Evolutionary conservation across 92 coral and sea anemone genomes (phyloP), one percentile per base, ranked within the genome.

Genomic region (Pocillopora grandis): DNA sequence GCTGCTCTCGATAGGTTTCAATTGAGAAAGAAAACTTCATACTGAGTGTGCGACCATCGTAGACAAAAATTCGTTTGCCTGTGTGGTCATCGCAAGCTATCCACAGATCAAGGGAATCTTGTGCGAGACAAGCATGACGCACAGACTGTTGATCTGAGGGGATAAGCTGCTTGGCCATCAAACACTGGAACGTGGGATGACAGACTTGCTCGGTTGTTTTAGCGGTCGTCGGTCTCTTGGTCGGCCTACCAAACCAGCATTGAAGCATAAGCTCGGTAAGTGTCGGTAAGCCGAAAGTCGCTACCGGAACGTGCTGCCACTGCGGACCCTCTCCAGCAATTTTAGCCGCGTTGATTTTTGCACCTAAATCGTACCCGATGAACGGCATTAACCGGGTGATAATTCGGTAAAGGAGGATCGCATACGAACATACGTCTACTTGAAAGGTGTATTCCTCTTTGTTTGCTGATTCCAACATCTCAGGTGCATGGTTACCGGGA

Each of bases 401-500:
- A 84, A 96, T 91, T 82, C 90, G 95, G 80, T 89, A 96, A 69
- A 96, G 77, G 62, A 96, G 91, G 66, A 94, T 84, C 13, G 95
- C 98, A 42, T 92, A 95, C 3, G 98, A 92, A 58, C 90, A 96
- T n/a, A 96, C 93, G 73, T 96, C 98, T 13, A 96, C 98, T 80
- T 94, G 92, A 62, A 80, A 81, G 3, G 98, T 92, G 85, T 95
- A 91, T 78, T 88, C 95, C 64, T 92, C 94, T 72, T 91, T 92
- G 64, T 87, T 88, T 60, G 90, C 93, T 37, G 90, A 84, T 18
- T 94, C 93, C 75, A 96, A 77, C 99, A 96, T 96, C 87, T 96
- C 99, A 1, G 99, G 99, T 0, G 99, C 99, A 42, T 87, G 90
- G 72, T 79, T 90, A 3, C 99, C 97, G 1, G 80, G 80, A 12